Base-by-base conservation (phyloP, 2,888 invertebrate species). In the Mellilla xanthometata region DNA sequence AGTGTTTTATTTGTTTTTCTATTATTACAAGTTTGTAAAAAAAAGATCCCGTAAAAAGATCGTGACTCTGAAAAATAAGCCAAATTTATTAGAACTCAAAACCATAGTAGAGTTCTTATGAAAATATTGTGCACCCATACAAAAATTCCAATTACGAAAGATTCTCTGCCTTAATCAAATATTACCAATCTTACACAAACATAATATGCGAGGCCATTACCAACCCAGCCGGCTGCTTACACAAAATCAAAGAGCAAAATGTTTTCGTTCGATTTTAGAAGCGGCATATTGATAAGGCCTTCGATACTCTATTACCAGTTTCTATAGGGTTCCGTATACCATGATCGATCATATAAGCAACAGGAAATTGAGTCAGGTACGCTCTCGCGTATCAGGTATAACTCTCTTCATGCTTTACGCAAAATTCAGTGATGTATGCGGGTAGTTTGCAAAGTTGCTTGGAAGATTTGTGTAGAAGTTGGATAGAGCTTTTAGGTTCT, bases 301-400 rank as follows among this genome's bases (percentile, higher is more conserved):
- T 24, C 36, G 22, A 32, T 27, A 38, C 9, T 38, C 38, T 28
- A 33, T 26, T 39, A 48, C 10, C 35, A 39, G 28, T 44, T 42
- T 47, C 44, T 50, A 49, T 49, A 41, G 40, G 28, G 38, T 43
- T 31, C 38, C 27, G 39, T 36, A 35, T n/a, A 33, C 46, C 49
- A 55, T 70, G 68, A 76, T 76, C 67, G 74, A 76, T 76, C 73
- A 68, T 62, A 65, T 71, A 56, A 63, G 56, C 54, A 60, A 55
- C 58, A 59, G 72, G 74, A 76, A 70, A 75, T 75, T 72, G 72
- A 71, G 66, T 75, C 54, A 54, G 59, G 60, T 60, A 47, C 52
- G 60, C 66, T 63, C 65, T 51, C 33, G 47, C 52, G 50, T 58
- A 54, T 52, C 42, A 53, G 42, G 34, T 45, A 51, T 43, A 47